Conservation (phyloP, 2,797 vertebrate genomes). For the Labeo calbasu region DNA sequence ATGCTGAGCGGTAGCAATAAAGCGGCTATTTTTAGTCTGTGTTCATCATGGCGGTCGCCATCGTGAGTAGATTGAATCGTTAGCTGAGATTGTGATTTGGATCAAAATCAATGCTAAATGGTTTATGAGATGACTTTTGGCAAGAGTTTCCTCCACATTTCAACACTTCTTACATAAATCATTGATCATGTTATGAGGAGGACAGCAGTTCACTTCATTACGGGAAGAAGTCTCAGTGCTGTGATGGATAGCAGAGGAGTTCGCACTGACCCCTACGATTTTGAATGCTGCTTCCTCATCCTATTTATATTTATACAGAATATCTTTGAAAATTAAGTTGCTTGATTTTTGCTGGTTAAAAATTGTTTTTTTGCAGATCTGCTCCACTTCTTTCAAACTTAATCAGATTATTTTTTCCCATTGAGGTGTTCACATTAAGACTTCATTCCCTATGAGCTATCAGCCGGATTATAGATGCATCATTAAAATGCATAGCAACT, state of each 20-base stretch:
- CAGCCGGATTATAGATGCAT: background rate
- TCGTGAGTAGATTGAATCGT: constrained; percentile 61
- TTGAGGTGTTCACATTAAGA: constrained; percentile 5
- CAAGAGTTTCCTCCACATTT: constrained; percentile 2
- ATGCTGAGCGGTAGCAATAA: constrained; percentile 38
- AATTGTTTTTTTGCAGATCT: constrained; percentile 23
- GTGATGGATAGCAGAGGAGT: constrained; percentile 3
- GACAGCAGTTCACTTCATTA: constrained; percentile 4
- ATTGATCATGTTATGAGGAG: constrained; percentile 31
- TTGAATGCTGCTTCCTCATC: background rate
- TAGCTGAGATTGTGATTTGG: constrained; percentile 57
- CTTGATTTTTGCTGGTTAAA: background rate
- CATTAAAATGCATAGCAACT: constrained; percentile 6
- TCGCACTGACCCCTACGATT: background rate
- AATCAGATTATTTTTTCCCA: background rate
- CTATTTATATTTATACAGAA: background rate
- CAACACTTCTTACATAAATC: constrained; percentile 38
- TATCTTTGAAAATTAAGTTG: background rate
- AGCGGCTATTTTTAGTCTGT: constrained; percentile 54
- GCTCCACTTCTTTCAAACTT: background rate
- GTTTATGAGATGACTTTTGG: constrained; percentile 61
- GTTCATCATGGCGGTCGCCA: constrained; percentile 59
- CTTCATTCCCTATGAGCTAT: background rate
- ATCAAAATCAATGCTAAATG: constrained; percentile 69
- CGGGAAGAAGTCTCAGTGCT: background rate